Evolutionary conservation across 1,140 invertebrate genomes (phyloP).

Genomic region (Lethrus apterus): DNA sequence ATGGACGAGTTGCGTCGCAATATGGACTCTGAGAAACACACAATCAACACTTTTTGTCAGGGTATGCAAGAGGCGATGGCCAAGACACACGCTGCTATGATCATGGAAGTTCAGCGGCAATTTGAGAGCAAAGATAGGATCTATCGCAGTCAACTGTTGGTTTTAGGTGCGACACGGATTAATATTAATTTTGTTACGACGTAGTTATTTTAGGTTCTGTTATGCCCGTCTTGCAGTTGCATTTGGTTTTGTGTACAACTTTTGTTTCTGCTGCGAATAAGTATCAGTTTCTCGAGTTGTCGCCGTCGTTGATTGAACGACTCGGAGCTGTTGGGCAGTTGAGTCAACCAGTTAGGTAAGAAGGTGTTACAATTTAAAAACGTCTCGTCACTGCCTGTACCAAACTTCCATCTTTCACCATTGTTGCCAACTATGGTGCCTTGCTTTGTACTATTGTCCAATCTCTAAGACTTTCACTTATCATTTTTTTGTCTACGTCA

Average conservation of each 20-base stretch:
- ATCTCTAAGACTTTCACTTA: no score
- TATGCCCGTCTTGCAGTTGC: constrained; percentile 58
- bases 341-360: constrained; percentile 56
- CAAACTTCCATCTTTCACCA: no score
- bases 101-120: constrained; percentile 59
- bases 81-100: constrained; percentile 55
- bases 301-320: constrained; percentile 58
- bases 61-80: constrained; percentile 58
- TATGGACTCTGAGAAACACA: constrained; percentile 58
- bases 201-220: constrained; percentile 49
- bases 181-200: not conserved
- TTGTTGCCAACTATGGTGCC: no score
- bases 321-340: constrained; percentile 56
- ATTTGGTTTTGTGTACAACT: constrained; percentile 58
- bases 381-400: no score
- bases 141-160: constrained; percentile 52
- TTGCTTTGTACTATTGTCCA: no score
- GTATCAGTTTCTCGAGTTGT: constrained; percentile 64
- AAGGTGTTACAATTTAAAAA: no score
- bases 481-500: no score
- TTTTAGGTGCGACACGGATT: constrained; percentile 41
- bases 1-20: constrained; percentile 58
- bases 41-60: constrained; percentile 58
- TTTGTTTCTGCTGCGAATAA: constrained; percentile 62
- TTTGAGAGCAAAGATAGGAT: constrained; percentile 60